Evolutionary conservation across 1,140 invertebrate species (phyloP).

Genomic region (Zaprionus tsacasi): DNA sequence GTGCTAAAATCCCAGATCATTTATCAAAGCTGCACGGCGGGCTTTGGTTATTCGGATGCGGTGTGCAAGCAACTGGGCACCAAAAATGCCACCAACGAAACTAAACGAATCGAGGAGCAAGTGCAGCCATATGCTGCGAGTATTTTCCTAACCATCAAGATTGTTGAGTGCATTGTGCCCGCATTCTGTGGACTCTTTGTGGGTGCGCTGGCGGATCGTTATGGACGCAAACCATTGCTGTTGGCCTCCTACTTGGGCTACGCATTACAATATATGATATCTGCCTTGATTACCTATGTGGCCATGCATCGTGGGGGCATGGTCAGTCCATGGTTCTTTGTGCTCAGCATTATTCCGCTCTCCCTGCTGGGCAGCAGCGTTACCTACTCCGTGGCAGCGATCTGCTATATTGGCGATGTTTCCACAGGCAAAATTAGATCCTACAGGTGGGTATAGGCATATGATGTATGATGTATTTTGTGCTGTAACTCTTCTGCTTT

Average conservation of each 20-base stretch:
- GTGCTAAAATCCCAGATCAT: slow-evolving; percentile 85
- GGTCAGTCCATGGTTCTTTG: slow-evolving; percentile 86
- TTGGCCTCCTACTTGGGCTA: slow-evolving; percentile 84
- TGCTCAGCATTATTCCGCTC: slow-evolving; percentile 86
- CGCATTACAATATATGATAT: slow-evolving; percentile 64
- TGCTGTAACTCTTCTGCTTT: not conserved
- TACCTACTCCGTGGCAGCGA: slow-evolving; percentile 86
- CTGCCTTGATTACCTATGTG: slow-evolving; percentile 80
- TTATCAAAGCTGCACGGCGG: slow-evolving; percentile 85
- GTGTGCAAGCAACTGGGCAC: slow-evolving; percentile 85
- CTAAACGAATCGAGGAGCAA: slow-evolving; percentile 85
- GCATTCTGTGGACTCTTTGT: slow-evolving; percentile 87
- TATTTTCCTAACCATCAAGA: slow-evolving; percentile 85
- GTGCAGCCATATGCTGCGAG: slow-evolving; percentile 87
- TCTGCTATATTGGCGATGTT: slow-evolving; percentile 88
- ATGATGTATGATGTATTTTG: not conserved
- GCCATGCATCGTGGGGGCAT: slow-evolving; percentile 32
- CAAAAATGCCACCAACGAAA: slow-evolving; percentile 84
- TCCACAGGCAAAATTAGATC: slow-evolving; percentile 85
- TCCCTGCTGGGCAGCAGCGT: slow-evolving; percentile 86
- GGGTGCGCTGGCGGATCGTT: slow-evolving; percentile 89
- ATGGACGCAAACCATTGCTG: slow-evolving; percentile 89
- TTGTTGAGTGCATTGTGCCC: slow-evolving; percentile 86
- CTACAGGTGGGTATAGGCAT: slow-evolving; percentile 80
- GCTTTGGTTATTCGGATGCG: slow-evolving; percentile 83